phyloP scores from a whole-genome alignment of 2,888 invertebrate genomes.

The Macrostomum cliftonense region DNA sequence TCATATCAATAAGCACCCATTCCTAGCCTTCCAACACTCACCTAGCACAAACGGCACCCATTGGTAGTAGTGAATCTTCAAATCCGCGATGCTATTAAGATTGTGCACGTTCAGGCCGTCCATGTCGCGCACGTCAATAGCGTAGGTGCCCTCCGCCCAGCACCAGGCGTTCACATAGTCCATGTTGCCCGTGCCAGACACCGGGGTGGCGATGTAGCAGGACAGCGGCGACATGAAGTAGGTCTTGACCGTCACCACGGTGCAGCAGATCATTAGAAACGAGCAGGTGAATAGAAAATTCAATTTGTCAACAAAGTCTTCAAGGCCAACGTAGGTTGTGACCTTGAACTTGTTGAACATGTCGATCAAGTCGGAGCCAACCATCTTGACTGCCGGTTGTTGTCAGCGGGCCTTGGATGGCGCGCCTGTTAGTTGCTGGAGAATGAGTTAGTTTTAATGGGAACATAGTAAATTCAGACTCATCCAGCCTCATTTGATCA shows the following conservation, averaged over 20 bases:
- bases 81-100: too few relatives aligned
- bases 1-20: too few relatives aligned
- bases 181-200: slow-evolving; percentile 4
- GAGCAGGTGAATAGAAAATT: slow-evolving; percentile 8
- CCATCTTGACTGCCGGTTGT: slow-evolving; percentile 2
- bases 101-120: too few relatives aligned
- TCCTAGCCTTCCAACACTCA: too few relatives aligned
- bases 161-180: slow-evolving; percentile 10
- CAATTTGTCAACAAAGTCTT: slow-evolving; percentile 10
- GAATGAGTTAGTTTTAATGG: too few relatives aligned
- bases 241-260: slow-evolving; percentile 9
- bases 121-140: too few relatives aligned
- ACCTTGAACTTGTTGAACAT: slow-evolving; percentile 4
- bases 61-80: too few relatives aligned
- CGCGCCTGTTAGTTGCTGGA: too few relatives aligned
- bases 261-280: slow-evolving; percentile 6
- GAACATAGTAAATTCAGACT: too few relatives aligned
- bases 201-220: slow-evolving; percentile 6
- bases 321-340: slow-evolving; percentile 5
- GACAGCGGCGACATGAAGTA: slow-evolving; percentile 9
- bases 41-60: too few relatives aligned
- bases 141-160: slow-evolving; percentile 9
- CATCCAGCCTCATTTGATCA: too few relatives aligned
- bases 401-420: too few relatives aligned
- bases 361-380: slow-evolving; percentile 7